Conservation (phyloP, 2,888 invertebrate species). For the Euzetes globulus region DNA sequence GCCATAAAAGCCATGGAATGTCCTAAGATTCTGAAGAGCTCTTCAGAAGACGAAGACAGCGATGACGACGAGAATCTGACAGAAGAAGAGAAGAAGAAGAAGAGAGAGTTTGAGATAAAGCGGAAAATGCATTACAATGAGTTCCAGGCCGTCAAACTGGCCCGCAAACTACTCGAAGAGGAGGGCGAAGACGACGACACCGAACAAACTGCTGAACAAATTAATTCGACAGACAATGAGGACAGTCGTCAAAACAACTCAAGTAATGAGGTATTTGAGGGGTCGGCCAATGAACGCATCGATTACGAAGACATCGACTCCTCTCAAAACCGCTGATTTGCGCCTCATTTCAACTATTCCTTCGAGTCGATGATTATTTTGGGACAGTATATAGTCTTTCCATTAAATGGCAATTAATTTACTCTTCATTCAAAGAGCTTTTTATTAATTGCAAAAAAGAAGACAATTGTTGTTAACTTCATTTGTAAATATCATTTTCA, state of each 20-base stretch:
- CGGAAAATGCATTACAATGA: conserved; percentile 97
- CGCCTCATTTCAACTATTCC: background rate
- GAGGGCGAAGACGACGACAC: conserved; percentile 70
- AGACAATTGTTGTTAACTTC: no score
- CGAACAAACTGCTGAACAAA: conserved; percentile 13
- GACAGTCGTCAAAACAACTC: background rate
- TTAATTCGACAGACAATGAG: background rate
- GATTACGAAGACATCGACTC: background rate
- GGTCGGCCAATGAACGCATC: background rate
- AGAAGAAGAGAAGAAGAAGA: conserved; percentile 48
- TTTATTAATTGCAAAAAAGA: no score
- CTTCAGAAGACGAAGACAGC: conserved; percentile 49
- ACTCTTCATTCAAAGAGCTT: no score
- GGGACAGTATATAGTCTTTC: no score
- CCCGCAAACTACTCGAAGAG: conserved; percentile 79
- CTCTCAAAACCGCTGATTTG: background rate
- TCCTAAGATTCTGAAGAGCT: background rate
- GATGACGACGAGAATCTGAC: conserved; percentile 34
- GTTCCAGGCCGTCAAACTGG: conserved; percentile 85
- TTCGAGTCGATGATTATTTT: background rate
- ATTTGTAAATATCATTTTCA: no score
- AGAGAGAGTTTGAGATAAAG: conserved; percentile 78
- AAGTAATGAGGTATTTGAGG: background rate
- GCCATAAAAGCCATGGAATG: conserved; percentile 1
- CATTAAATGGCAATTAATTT: no score